phyloP scores from a whole-genome alignment of 2,888 invertebrate species.

The Hemithea aestivaria region DNA sequence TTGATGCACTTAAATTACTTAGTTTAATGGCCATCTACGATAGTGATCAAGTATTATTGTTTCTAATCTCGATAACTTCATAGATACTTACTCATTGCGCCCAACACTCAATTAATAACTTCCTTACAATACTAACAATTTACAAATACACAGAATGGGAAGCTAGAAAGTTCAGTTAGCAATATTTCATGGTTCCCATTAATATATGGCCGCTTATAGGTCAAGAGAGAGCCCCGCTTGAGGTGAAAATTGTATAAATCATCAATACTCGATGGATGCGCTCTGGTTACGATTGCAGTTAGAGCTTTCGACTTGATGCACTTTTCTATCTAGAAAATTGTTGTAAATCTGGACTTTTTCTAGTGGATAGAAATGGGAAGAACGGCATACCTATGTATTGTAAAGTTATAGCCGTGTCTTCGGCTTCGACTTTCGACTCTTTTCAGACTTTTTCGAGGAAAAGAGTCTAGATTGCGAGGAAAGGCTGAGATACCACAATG shows the following conservation, averaged over 20 bases:
- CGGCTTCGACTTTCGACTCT: too few relatives aligned
- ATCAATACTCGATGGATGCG: conserved; percentile 38
- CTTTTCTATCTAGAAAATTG: too few relatives aligned
- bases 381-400: too few relatives aligned
- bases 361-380: too few relatives aligned
- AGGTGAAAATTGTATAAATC: conserved; percentile 46
- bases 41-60: not conserved
- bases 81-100: too few relatives aligned
- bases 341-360: too few relatives aligned
- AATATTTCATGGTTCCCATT: conserved; percentile 56
- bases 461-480: too few relatives aligned
- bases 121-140: conserved; percentile 7
- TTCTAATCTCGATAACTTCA: not conserved
- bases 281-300: conserved; percentile 40
- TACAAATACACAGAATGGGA: conserved; percentile 15
- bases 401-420: too few relatives aligned
- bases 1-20: too few relatives aligned
- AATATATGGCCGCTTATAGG: conserved; percentile 57
- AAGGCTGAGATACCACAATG: too few relatives aligned
- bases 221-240: conserved; percentile 44
- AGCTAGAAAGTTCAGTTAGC: conserved; percentile 44
- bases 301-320: conserved; percentile 20
- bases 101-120: conserved; percentile 8
- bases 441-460: too few relatives aligned
- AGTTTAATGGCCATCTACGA: not conserved